These are phyloP conservation scores for Eilema sororculum DNA, from an alignment of 2,888 invertebrate genomes.

Conservation along the genomic window DNA sequence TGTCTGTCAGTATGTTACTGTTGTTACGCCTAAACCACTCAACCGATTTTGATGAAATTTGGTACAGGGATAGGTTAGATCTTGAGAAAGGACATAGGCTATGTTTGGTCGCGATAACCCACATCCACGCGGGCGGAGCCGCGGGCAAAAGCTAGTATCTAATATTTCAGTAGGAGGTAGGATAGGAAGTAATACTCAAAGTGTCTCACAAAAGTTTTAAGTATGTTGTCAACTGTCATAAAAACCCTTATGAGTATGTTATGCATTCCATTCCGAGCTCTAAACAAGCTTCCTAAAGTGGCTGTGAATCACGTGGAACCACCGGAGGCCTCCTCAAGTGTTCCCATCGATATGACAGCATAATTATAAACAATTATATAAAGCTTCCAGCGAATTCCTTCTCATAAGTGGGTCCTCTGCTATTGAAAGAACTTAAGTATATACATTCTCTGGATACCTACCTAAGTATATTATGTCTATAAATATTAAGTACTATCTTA, in stretches of 20 bases:
- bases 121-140: too few species aligned
- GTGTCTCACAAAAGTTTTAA: not conserved
- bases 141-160: too few species aligned
- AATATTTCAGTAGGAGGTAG: too few species aligned
- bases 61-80: too few species aligned
- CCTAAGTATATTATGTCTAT: too few species aligned
- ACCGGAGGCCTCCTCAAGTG: not conserved
- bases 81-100: too few species aligned
- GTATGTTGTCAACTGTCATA: not conserved
- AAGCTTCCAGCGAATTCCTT: conserved; percentile 9
- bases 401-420: not conserved
- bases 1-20: too few species aligned
- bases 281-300: conserved; percentile 4
- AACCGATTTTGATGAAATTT: too few species aligned
- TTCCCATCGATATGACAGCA: not conserved
- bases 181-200: too few species aligned
- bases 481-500: too few species aligned
- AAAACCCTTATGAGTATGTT: not conserved
- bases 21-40: too few species aligned
- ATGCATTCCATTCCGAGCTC: not conserved
- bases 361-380: conserved; percentile 6
- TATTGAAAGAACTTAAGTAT: not conserved
- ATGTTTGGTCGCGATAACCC: too few species aligned
- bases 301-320: not conserved
- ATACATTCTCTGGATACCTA: not conserved